A percentile compares a stretch with the other conserved stretches of the same genome.
Evolutionary conservation across 1,140 invertebrate genomes (phyloP).

Genomic region (Zaprionus tsacasi): DNA sequence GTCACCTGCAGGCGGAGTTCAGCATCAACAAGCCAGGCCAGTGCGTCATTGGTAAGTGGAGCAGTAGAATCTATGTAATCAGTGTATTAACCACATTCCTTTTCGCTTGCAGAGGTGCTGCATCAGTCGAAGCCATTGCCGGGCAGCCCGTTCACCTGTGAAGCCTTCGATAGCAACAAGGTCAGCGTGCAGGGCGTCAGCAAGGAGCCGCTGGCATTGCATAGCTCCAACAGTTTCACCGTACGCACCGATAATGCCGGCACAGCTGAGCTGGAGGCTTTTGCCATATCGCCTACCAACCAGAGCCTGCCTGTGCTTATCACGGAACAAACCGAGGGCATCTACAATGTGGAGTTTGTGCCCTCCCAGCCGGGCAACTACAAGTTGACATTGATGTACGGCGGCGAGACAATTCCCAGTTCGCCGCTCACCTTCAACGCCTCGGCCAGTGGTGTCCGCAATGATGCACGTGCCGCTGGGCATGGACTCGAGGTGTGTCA

Average conservation of each 20-base stretch:
- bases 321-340: slow-evolving; percentile 89
- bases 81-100: too few relatives aligned
- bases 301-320: slow-evolving; percentile 93
- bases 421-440: slow-evolving; percentile 87
- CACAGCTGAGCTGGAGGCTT: slow-evolving; percentile 94
- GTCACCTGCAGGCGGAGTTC: slow-evolving; percentile 96
- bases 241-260: slow-evolving; percentile 95
- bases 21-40: slow-evolving; percentile 91
- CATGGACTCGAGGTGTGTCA: slow-evolving; percentile 88
- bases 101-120: slow-evolving; percentile 89
- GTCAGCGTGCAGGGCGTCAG: slow-evolving; percentile 90
- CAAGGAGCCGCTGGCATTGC: slow-evolving; percentile 91
- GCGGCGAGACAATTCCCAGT: slow-evolving; percentile 88
- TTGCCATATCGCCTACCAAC: slow-evolving; percentile 94
- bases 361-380: slow-evolving; percentile 95
- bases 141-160: slow-evolving; percentile 98
- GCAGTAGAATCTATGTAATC: background rate
- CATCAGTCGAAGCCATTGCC: slow-evolving; percentile 95
- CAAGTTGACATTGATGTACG: slow-evolving; percentile 94
- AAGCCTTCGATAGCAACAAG: slow-evolving; percentile 96
- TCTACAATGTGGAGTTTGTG: slow-evolving; percentile 92
- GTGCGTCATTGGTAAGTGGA: slow-evolving; percentile 86
- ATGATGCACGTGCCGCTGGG: slow-evolving; percentile 86
- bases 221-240: slow-evolving; percentile 94
- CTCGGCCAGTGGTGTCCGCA: slow-evolving; percentile 79